These are phyloP conservation scores for Plebejus argus DNA, from an alignment of 2,888 invertebrate genomes.

Conservation along the genomic window DNA sequence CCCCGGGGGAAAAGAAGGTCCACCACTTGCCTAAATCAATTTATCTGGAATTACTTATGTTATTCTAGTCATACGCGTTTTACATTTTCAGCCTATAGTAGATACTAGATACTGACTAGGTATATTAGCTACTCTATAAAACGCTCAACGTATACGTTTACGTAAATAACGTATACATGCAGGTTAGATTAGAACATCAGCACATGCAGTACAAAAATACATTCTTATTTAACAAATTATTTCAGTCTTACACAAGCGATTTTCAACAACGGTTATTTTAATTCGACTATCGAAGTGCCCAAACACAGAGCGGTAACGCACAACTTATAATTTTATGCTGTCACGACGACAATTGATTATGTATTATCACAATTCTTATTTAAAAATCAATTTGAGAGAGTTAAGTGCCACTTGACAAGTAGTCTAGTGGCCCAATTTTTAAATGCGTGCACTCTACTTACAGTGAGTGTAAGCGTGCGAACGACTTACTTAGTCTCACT, in stretches of 20 bases:
- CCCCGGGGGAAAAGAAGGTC: too few species aligned
- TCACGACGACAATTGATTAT: slow-evolving; percentile 41
- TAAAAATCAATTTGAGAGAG: slow-evolving; percentile 58
- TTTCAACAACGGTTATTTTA: neutral
- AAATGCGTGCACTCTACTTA: slow-evolving; percentile 54
- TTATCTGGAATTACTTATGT: too few species aligned
- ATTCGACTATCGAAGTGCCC: neutral
- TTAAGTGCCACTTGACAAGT: slow-evolving; percentile 47
- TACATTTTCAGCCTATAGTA: too few species aligned
- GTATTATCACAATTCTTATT: slow-evolving; percentile 39
- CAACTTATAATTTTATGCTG: slow-evolving; percentile 36
- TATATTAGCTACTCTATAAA: too few species aligned
- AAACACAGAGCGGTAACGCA: slow-evolving; percentile 42
- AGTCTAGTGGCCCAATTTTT: slow-evolving; percentile 63
- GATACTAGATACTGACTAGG: too few species aligned
- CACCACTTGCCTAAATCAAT: too few species aligned
- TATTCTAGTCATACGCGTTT: too few species aligned
- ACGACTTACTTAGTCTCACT: slow-evolving; percentile 49
- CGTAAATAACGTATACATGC: too few species aligned
- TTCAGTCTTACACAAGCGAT: neutral
- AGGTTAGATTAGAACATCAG: too few species aligned
- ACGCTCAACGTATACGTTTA: too few species aligned
- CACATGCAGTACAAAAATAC: neutral
- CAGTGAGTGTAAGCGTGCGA: slow-evolving; percentile 57
- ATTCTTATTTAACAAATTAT: neutral